A percentile compares a stretch with the other conserved stretches of the same genome.
Conservation (phyloP, 1,140 invertebrate genomes). For the Drosophila trapezifrons region DNA sequence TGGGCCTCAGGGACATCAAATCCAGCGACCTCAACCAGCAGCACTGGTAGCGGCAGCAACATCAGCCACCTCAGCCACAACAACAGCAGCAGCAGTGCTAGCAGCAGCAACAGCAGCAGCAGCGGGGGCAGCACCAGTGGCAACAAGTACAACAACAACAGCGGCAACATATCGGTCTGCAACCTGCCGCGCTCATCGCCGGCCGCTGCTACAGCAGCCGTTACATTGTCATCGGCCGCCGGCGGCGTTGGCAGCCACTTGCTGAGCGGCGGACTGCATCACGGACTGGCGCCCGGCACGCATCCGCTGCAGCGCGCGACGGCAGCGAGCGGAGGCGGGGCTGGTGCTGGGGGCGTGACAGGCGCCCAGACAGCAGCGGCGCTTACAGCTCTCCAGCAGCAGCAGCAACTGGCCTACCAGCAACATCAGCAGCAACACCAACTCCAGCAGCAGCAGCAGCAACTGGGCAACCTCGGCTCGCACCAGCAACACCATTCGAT, state of each 20-base stretch:
- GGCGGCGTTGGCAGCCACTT: constrained; percentile 60
- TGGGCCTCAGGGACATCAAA: constrained; percentile 80
- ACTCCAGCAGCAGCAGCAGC: constrained; percentile 48
- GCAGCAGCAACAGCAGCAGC: constrained; percentile 31
- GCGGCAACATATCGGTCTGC: constrained; percentile 69
- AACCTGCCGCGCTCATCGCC: constrained; percentile 82
- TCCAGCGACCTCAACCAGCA: constrained; percentile 62
- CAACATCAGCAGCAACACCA: constrained; percentile 36
- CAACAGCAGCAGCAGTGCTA: constrained; percentile 45
- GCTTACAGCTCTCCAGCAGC: constrained; percentile 53
- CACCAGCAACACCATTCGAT: constrained; percentile 49
- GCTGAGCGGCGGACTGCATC: constrained; percentile 59
- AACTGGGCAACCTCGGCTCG: constrained; percentile 46
- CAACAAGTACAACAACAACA: constrained; percentile 38
- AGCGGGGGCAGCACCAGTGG: constrained; percentile 11
- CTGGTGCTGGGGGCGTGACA: constrained; percentile 58
- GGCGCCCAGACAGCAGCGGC: constrained; percentile 52
- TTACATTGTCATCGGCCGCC: constrained; percentile 70
- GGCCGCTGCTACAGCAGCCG: constrained; percentile 81
- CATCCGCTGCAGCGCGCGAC: constrained; percentile 69
- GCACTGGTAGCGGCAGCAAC: constrained; percentile 24
- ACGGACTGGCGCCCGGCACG: constrained; percentile 68
- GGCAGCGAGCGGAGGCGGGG: constrained; percentile 64
- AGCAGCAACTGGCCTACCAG: constrained; percentile 50
- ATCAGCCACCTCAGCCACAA: constrained; percentile 31